Conservation (phyloP, 2,113 vertebrate species). For the Carlito syrichta region DNA sequence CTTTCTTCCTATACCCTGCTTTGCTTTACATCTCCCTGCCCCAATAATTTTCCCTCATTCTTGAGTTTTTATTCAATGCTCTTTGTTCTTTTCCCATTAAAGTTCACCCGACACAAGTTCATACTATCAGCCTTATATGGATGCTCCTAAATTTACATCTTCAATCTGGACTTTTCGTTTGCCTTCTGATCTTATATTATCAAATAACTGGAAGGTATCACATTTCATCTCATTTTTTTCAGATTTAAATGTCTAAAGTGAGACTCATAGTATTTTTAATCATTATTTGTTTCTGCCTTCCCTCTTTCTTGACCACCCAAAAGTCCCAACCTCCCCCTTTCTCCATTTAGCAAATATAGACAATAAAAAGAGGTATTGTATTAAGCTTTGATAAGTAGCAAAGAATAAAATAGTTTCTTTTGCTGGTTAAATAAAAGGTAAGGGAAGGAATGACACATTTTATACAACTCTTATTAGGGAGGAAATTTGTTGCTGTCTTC, state of each 20-base stretch:
- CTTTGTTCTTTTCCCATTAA: not conserved
- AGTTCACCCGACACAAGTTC: not conserved
- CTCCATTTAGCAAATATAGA: not conserved
- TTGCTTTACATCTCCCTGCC: not conserved
- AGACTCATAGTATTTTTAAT: not conserved
- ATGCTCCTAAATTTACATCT: not conserved
- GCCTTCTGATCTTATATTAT: not conserved
- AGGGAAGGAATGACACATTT: not conserved
- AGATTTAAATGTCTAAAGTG: constrained; percentile 13
- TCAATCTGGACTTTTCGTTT: not conserved
- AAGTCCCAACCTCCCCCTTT: not conserved
- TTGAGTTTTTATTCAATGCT: not conserved
- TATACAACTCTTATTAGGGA: not conserved
- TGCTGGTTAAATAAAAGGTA: constrained; percentile 22
- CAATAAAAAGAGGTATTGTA: constrained; percentile 3
- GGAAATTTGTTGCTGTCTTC: not conserved
- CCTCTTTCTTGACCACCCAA: not conserved
- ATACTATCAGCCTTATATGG: not conserved
- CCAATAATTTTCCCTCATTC: not conserved
- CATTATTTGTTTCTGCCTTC: not conserved
- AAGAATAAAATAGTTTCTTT: constrained; percentile 4
- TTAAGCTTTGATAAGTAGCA: not conserved
- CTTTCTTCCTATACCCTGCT: not conserved
- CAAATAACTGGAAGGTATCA: not conserved
- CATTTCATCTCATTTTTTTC: not conserved